Percentiles rank a stretch among this genome's conserved stretches.
Conservation (phyloP, 1,140 invertebrate species). For the Lordiphosa collinella region DNA sequence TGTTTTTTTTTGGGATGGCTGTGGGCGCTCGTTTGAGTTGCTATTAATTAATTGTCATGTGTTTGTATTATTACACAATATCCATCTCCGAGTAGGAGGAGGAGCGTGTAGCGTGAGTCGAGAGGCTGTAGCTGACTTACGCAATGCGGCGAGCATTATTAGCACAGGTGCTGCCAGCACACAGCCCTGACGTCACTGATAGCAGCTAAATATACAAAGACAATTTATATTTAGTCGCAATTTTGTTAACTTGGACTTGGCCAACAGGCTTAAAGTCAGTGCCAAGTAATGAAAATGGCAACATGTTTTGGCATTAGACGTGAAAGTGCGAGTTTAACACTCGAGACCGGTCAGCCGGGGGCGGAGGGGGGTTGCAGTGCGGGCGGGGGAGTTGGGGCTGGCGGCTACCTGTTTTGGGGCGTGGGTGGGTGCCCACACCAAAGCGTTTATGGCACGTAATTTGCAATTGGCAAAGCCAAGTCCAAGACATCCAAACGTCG, state of each 20-base stretch:
- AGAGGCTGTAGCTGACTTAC: constrained; percentile 42
- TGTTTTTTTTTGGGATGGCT: constrained; percentile 1
- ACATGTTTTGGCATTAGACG: constrained; percentile 76
- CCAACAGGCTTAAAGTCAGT: constrained; percentile 73
- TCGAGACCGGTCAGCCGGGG: constrained; percentile 27
- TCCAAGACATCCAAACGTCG: constrained; percentile 40
- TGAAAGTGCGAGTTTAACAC: constrained; percentile 73
- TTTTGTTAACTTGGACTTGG: constrained; percentile 73
- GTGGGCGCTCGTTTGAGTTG: constrained; percentile 41
- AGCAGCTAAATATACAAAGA: constrained; percentile 36
- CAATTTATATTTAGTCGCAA: constrained; percentile 20
- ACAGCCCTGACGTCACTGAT: constrained; percentile 65
- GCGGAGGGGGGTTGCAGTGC: background rate
- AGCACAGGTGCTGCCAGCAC: constrained; percentile 29
- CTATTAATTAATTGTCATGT: constrained; percentile 71
- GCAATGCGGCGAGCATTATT: constrained; percentile 34
- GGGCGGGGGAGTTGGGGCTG: background rate
- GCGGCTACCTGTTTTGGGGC: constrained; percentile 5
- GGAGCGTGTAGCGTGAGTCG: constrained; percentile 5
- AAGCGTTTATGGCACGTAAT: constrained; percentile 73
- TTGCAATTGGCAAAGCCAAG: constrained; percentile 71
- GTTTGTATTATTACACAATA: constrained; percentile 55
- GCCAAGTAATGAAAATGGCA: constrained; percentile 76
- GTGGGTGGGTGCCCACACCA: constrained; percentile 42
- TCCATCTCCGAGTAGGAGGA: constrained; percentile 25